Evolutionary conservation across 2,888 invertebrate genomes (phyloP), one percentile per base, ranked within the genome.

Genomic region (Salpingus planirostris): DNA sequence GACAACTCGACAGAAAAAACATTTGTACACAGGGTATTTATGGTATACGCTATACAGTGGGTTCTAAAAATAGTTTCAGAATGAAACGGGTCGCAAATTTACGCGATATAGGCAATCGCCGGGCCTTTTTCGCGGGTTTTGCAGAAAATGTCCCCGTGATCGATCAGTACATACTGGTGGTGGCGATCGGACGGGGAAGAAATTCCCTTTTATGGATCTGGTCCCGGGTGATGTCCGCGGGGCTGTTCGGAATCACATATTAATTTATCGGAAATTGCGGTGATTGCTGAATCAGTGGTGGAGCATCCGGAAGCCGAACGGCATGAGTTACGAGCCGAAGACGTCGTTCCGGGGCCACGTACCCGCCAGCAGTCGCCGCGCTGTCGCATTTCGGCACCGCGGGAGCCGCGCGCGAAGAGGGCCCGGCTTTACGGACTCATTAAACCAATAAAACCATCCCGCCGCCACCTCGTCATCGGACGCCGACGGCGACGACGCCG

Each of bases 391-490:
- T n/a, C n/a, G 21, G 33, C 12, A 29, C 8, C 24, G 7, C 24
- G 8, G 11, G 3, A 8, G 8, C 11, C 24, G 24, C 24, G 24
- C n/a, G n/a, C n/a, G n/a, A n/a, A n/a, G n/a, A 24, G 8, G 24
- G 18, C 5, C 5, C 18, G 18, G 18, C 8, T 18, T 18, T 18
- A 43, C 44, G 27, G 30, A 32, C 43, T 47, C 47, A 50, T 50
- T 49, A 51, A 49, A 53, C 49, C 50, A 52, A 53, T 55, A 50
- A 52, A 53, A 50, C 48, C 50, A 47, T 50, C 49, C 43, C 46
- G 35, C 39, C 48, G 46, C 42, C 47, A 49, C 54, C 50, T 49
- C 47, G 40, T 47, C 44, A 42, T 25, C 33, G 42, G 38, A 39
- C 38, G 40, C 44, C 43, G 36, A 38, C 27, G 29, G 31, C 23